Conservation (phyloP, 2,797 vertebrate species). For the Xiphorhynchus erythropygius region DNA sequence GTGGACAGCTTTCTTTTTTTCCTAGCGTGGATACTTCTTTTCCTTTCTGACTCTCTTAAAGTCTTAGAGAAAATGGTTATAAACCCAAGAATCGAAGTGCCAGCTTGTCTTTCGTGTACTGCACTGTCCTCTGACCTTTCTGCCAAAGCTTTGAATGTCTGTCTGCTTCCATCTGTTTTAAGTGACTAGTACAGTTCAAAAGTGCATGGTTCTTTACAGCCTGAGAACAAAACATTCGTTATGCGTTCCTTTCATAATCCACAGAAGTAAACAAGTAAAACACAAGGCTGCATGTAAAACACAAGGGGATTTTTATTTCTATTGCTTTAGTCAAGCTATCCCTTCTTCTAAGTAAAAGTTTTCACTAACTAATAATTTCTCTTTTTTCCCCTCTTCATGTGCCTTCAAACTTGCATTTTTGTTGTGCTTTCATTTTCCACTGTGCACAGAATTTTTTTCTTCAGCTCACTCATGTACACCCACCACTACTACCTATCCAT, state of each 20-base stretch:
- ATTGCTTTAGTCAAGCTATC: not conserved
- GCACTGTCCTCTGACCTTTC: constrained; percentile 49
- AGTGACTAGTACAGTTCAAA: constrained; percentile 41
- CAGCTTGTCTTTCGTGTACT: constrained; percentile 31
- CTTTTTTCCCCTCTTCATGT: constrained; percentile 50
- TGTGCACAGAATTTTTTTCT: constrained; percentile 42
- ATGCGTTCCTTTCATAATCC: constrained; percentile 7
- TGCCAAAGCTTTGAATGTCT: constrained; percentile 47
- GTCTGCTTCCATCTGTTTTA: constrained; percentile 42
- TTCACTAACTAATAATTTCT: constrained; percentile 78
- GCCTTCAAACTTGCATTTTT: constrained; percentile 57
- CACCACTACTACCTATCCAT: constrained; percentile 79
- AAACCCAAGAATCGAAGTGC: constrained; percentile 9
- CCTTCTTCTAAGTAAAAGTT: constrained; percentile 39
- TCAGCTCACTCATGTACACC: constrained; percentile 82
- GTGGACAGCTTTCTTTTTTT: not conserved
- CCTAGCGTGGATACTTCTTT: not conserved
- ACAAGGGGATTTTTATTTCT: constrained; percentile 7
- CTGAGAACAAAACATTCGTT: constrained; percentile 20
- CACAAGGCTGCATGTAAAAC: constrained; percentile 38
- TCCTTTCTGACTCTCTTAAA: constrained; percentile 24
- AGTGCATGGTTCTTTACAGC: constrained; percentile 21
- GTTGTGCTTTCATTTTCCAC: constrained; percentile 51
- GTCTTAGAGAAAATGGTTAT: constrained; percentile 34
- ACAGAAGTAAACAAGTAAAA: constrained; percentile 38